phyloP scores from a whole-genome alignment of 2,888 invertebrate species.

The Agonopterix heracliana region DNA sequence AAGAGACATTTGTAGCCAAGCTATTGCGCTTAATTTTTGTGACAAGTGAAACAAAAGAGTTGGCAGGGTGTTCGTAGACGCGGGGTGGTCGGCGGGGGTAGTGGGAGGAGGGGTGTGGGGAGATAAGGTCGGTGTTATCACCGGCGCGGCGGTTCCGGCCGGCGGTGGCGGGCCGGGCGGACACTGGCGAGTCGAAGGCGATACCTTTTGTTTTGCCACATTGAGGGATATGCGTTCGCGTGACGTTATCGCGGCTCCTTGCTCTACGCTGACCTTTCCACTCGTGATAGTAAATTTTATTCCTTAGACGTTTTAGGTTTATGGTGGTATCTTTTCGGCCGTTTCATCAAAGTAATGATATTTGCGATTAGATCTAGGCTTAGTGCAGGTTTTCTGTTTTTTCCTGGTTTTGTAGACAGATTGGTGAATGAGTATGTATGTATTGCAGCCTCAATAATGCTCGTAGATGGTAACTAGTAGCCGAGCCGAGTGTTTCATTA shows the following conservation, averaged over 20 bases:
- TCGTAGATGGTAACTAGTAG: too few relatives aligned
- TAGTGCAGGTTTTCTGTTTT: constrained; percentile 10
- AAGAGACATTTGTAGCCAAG: constrained; percentile 74
- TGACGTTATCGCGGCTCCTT: constrained; percentile 66
- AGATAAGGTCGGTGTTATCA: constrained; percentile 71
- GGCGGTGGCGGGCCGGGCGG: constrained; percentile 31
- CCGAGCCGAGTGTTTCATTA: constrained; percentile 24
- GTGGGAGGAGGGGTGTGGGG: constrained; percentile 34
- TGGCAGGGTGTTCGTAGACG: constrained; percentile 49
- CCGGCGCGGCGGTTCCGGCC: constrained; percentile 50
- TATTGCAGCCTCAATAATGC: too few relatives aligned
- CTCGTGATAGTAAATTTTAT: constrained; percentile 65
- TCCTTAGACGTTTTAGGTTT: constrained; percentile 53
- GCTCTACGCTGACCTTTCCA: constrained; percentile 61
- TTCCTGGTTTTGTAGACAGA: background rate
- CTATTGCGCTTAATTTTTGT: constrained; percentile 76
- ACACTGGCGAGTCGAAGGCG: constrained; percentile 69
- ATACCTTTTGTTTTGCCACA: constrained; percentile 72
- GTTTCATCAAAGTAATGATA: constrained; percentile 42
- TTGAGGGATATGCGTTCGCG: constrained; percentile 69
- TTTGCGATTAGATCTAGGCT: constrained; percentile 34
- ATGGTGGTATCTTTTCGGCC: constrained; percentile 38
- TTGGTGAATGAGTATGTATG: too few relatives aligned
- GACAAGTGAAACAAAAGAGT: constrained; percentile 77
- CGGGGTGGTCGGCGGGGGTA: constrained; percentile 22